phyloP scores from a whole-genome alignment of 1,140 invertebrate species.

The Oncopeltus fasciatus region DNA sequence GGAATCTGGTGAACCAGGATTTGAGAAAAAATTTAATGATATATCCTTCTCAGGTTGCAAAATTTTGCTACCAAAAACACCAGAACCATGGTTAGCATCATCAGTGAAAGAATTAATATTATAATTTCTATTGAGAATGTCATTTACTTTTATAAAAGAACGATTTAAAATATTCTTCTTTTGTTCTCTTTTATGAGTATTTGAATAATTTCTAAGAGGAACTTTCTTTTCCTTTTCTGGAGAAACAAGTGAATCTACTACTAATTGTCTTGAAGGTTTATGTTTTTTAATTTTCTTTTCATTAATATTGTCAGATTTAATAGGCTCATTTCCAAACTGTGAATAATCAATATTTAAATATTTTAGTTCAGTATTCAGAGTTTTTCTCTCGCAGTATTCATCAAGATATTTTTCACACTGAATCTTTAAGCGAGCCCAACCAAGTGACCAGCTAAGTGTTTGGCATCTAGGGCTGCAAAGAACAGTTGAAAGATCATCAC shows the following conservation, averaged over 20 bases:
- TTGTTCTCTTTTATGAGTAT: neutral
- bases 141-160: neutral
- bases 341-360: conserved; percentile 49
- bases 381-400: conserved; percentile 38
- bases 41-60: neutral
- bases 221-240: neutral
- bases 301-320: neutral
- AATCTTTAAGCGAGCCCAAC: conserved; percentile 40
- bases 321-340: conserved; percentile 36
- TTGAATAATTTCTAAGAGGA: neutral
- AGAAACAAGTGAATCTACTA: neutral
- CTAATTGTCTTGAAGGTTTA: neutral
- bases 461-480: conserved; percentile 44
- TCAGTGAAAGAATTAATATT: neutral
- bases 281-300: neutral
- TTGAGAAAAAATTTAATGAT: neutral
- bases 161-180: neutral
- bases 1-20: neutral
- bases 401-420: conserved; percentile 43
- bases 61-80: too few species aligned
- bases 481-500: conserved; percentile 44
- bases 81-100: neutral
- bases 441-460: conserved; percentile 42
- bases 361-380: conserved; percentile 30
- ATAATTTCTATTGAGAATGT: neutral